Base-by-base conservation (phyloP, 2,888 invertebrate species). In the Pseudoips prasinana region DNA sequence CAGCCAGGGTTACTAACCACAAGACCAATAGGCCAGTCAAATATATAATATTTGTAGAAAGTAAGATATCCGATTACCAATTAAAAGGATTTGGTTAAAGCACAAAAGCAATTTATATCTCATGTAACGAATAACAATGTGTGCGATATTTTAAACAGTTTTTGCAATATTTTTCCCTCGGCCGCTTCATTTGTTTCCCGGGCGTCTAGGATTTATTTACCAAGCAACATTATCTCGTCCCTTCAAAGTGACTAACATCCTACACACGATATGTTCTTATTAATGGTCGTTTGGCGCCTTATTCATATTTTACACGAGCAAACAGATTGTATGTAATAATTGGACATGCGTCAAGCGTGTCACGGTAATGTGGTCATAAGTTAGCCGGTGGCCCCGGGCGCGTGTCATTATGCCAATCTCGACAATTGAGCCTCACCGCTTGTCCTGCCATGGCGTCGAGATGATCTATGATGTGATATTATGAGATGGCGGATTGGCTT, bases 341-440 rank as follows among this genome's bases (percentile, higher is more conserved):
- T 85, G 85, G 83, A 83, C 80, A 82, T 77, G 80, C 78, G 84
- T 85, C 86, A 84, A 73, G 74, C 73, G 68, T 79, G 85, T 82
- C 78, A 74, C 68, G 67, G 74, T 84, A 85, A 87, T 87, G 75
- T 71, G 82, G 73, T 66, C 79, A 74, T 86, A 84, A 65, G 82
- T 85, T 76, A 85, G 78, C 60, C 60, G 67, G 69, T 63, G 68
- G 80, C 73, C 70, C 61, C 56, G 54, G 71, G 76, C 77, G 52
- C 67, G 76, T 82, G 83, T 80, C 83, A 78, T 84, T 82, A 80
- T 75, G 81, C 79, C 84, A 80, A 84, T 84, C 80, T 67, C 62
- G 65, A 76, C 79, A 77, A 82, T 80, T 76, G 81, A 75, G 72
- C 63, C 67, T 57, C 64, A 59, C 53, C 54, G 61, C 46, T 52